phyloP scores from a whole-genome alignment of 2,113 vertebrate species.

The Oplegnathus fasciatus region DNA sequence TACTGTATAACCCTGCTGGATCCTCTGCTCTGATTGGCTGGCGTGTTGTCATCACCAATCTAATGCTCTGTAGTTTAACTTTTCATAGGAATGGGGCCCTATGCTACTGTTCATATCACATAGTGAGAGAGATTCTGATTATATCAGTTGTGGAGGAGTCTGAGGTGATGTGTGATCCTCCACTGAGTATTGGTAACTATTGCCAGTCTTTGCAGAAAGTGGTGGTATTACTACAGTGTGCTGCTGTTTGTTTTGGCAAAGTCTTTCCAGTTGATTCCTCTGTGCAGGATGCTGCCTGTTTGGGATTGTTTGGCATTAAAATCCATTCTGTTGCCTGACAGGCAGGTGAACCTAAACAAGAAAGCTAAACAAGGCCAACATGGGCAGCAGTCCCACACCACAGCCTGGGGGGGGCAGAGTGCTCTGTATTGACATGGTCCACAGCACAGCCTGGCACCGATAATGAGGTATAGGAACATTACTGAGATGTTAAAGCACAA shows the following conservation, averaged over 20 bases:
- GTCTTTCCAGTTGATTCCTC: background rate
- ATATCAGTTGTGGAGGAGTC: background rate
- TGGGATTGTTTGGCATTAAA: constrained; percentile 31
- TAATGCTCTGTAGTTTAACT: constrained; percentile 48
- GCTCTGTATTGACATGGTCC: constrained; percentile 16
- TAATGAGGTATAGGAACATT: constrained; percentile 44
- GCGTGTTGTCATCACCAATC: constrained; percentile 33
- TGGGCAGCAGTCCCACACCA: constrained; percentile 26
- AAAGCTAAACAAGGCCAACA: constrained; percentile 34
- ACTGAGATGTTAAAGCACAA: constrained; percentile 23
- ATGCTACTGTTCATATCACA: constrained; percentile 50
- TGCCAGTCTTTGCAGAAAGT: background rate
- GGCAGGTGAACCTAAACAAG: constrained; percentile 35
- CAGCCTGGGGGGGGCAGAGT: constrained; percentile 7
- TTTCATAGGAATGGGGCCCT: constrained; percentile 24
- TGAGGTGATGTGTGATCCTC: constrained; percentile 15
- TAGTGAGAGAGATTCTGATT: constrained; percentile 14
- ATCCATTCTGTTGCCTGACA: constrained; percentile 33
- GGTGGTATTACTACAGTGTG: background rate
- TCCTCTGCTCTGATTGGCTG: constrained; percentile 48
- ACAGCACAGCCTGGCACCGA: constrained; percentile 24
- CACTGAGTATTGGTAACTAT: constrained; percentile 9
- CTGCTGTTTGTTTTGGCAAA: constrained; percentile 47
- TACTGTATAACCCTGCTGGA: constrained; percentile 37
- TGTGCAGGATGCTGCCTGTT: constrained; percentile 17